These are phyloP conservation scores for Teleopsis dalmanni DNA, from an alignment of 1,140 invertebrate species.

Conservation along the genomic window DNA sequence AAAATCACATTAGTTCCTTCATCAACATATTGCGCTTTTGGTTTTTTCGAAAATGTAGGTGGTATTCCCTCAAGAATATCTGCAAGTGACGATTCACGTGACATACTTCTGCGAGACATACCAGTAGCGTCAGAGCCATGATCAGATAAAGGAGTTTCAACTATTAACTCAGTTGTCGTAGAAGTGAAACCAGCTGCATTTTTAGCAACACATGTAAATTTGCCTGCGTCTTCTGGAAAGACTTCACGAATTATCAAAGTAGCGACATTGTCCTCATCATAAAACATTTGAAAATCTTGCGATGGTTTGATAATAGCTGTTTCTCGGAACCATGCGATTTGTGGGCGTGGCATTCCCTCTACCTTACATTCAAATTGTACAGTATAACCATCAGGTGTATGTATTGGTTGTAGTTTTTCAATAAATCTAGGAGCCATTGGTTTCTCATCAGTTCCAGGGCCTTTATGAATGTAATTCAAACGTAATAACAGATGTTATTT, in stretches of 20 bases:
- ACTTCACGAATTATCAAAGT: conserved; percentile 91
- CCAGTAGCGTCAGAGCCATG: conserved; percentile 78
- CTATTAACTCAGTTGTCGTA: conserved; percentile 80
- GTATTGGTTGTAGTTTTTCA: conserved; percentile 75
- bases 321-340: conserved; percentile 92
- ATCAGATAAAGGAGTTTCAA: conserved; percentile 79
- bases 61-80: conserved; percentile 88
- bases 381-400: conserved; percentile 76
- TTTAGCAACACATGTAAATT: conserved; percentile 93
- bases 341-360: conserved; percentile 78
- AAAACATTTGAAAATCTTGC: conserved; percentile 85
- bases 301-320: conserved; percentile 86
- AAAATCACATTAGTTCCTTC: conserved; percentile 72
- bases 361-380: conserved; percentile 87
- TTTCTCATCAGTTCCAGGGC: conserved; percentile 68
- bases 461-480: conserved; percentile 45
- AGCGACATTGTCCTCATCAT: conserved; percentile 85
- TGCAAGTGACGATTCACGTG: conserved; percentile 80
- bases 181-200: conserved; percentile 90
- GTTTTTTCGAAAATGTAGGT: conserved; percentile 84
- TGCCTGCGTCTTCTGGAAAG: conserved; percentile 93
- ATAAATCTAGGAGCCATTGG: conserved; percentile 74
- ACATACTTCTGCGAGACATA: conserved; percentile 71
- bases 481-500: conserved; percentile 16
- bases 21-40: conserved; percentile 73